phyloP scores from a whole-genome alignment of 1,140 invertebrate species.

The Episyrphus balteatus region DNA sequence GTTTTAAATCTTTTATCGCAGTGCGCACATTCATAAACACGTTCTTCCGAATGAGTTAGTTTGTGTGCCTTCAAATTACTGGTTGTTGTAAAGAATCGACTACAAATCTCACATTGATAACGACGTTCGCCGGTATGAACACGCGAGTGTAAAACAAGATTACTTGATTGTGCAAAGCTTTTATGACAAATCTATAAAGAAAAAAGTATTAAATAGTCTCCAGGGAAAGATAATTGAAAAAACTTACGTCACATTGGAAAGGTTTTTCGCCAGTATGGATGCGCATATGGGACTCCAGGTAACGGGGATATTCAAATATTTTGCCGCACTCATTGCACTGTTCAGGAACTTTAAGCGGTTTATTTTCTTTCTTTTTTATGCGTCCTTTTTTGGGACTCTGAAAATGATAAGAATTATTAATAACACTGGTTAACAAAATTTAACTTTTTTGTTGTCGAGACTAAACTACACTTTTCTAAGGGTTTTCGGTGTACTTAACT shows the following conservation, averaged over 20 bases:
- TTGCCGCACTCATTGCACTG: slow-evolving; percentile 6
- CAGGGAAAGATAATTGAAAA: background rate
- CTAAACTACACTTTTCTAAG: too few species aligned
- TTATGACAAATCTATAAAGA: slow-evolving; percentile 7
- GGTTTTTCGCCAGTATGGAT: slow-evolving; percentile 6
- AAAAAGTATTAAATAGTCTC: background rate
- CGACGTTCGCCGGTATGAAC: slow-evolving; percentile 51
- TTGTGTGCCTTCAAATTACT: slow-evolving; percentile 42
- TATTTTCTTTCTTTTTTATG: too few species aligned
- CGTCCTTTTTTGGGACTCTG: too few species aligned
- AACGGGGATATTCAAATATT: slow-evolving; percentile 3
- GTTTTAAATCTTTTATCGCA: slow-evolving; percentile 9
- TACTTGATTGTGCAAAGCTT: slow-evolving; percentile 64
- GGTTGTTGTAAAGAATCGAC: slow-evolving; percentile 41
- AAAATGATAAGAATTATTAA: too few species aligned
- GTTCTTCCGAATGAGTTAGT: slow-evolving; percentile 40
- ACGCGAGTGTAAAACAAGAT: slow-evolving; percentile 65
- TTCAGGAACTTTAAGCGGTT: background rate
- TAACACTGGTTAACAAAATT: too few species aligned
- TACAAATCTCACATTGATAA: slow-evolving; percentile 48
- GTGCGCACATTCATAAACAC: slow-evolving; percentile 18
- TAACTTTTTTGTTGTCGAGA: too few species aligned
- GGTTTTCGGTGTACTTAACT: too few species aligned
- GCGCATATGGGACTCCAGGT: slow-evolving; percentile 3
- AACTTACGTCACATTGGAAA: slow-evolving; percentile 8